These are phyloP conservation scores for Australoheros facetus DNA, from an alignment of 2,797 vertebrate species.

Conservation along the genomic window DNA sequence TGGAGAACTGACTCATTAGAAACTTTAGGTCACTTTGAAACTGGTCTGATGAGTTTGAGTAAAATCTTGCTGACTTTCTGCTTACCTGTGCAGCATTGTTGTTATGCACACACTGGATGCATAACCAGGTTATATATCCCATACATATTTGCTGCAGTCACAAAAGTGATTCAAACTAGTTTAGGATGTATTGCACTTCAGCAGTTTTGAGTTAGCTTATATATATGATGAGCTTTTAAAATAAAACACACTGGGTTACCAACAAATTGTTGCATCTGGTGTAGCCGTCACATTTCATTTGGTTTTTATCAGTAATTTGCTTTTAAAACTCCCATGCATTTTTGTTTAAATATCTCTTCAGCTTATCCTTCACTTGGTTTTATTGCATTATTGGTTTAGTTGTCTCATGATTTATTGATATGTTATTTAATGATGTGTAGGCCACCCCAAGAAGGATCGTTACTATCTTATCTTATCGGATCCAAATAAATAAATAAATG, in stretches of 20 bases:
- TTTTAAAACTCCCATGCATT: no score
- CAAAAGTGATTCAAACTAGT: background rate
- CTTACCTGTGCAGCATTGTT: background rate
- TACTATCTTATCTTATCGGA: accelerated
- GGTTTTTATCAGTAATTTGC: no score
- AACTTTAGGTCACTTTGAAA: background rate
- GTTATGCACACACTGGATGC: background rate
- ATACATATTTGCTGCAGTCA: background rate
- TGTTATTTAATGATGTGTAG: no score
- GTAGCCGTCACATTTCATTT: no score
- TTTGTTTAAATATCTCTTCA: no score
- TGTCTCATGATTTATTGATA: no score
- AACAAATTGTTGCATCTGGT: background rate
- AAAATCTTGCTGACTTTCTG: background rate
- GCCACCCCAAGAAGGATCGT: background rate
- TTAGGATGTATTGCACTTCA: no score
- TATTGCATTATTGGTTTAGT: no score
- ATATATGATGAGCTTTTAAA: background rate
- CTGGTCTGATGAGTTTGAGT: background rate
- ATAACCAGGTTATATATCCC: no score
- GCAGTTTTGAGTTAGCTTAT: background rate
- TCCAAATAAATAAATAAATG: background rate
- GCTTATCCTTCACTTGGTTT: no score
- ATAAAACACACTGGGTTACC: background rate
- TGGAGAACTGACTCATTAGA: background rate